Evolutionary conservation across 2,113 vertebrate genomes (phyloP), one percentile per base, ranked within the genome.

Genomic region (Oncorhynchus nerka): DNA sequence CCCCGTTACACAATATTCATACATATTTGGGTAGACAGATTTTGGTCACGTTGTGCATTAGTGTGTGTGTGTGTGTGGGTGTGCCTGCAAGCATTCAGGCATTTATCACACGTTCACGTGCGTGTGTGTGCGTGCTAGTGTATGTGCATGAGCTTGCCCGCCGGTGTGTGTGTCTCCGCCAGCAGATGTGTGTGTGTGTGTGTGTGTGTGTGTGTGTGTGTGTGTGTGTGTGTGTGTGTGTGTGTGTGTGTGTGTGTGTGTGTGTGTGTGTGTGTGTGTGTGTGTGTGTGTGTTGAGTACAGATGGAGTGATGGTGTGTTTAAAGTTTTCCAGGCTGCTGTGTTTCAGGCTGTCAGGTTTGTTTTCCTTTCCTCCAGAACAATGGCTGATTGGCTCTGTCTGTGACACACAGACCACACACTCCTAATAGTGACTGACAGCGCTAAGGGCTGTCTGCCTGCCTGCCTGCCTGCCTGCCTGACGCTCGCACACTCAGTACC

Each of bases 321-420:
- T 93, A 95, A 95, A 95, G 94, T 94, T 93, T 94, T 90, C 81
- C 83, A 88, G 39, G 77, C 93, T 94, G 94, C 94, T 95, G 93
- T 94, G 96, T 97, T 96, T 96, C 95, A 96, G 94, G 95, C 95
- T 97, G 96, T 97, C 96, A 96, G 95, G 95, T 95, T 94, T 92
- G 94, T 95, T 96, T 96, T 96, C 94, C 95, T 95, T 95, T 89
- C 87, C 87, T 82, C 71, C 91, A 89, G 94, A 97, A 99, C 96
- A 97, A 98, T 97, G 93, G 95, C 91, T 91, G 94, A 96, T 97
- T 96, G 95, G 95, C 95, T 91, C 89, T 90, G 87, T 91, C 83
- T 83, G 87, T 88, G 87, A 90, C 87, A 90, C 79, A 84, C 85
- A 92, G 92, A 92, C 92, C 93, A 92, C 92, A 91, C 90, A 92